A percentile compares a stretch with the other conserved stretches of the same genome.
Conservation (phyloP, 1,140 invertebrate species). For the Drosophila subobscura region DNA sequence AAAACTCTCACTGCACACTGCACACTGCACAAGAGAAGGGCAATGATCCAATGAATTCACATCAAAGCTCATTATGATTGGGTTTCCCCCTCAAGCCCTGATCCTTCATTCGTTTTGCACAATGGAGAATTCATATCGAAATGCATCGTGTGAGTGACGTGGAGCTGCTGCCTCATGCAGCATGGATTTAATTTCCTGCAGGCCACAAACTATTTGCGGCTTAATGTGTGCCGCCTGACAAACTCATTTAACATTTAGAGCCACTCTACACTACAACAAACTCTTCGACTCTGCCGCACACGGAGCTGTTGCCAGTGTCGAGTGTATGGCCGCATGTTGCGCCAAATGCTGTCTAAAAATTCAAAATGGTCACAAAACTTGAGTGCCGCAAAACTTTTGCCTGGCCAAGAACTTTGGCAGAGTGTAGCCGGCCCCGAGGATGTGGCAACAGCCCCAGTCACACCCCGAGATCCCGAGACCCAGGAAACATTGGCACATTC, state of each 20-base stretch:
- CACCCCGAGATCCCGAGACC: neutral
- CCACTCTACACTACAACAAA: constrained; percentile 57
- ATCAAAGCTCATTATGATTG: constrained; percentile 46
- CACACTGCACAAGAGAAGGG: constrained; percentile 24
- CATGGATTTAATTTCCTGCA: constrained; percentile 77
- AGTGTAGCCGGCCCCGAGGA: constrained; percentile 55
- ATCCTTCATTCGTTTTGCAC: neutral
- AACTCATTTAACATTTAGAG: constrained; percentile 37
- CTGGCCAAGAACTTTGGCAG: constrained; percentile 55
- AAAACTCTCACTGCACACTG: constrained; percentile 61
- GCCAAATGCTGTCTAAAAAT: constrained; percentile 76
- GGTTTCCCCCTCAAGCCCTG: neutral
- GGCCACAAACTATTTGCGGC: constrained; percentile 56
- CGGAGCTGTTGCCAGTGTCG: constrained; percentile 27
- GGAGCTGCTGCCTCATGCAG: constrained; percentile 35
- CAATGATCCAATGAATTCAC: constrained; percentile 15
- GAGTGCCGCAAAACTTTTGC: constrained; percentile 64
- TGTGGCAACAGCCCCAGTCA: constrained; percentile 49
- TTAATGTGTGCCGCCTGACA: constrained; percentile 43
- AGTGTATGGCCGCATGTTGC: constrained; percentile 46
- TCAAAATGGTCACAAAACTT: constrained; percentile 53
- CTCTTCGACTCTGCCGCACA: constrained; percentile 18
- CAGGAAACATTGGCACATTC: constrained; percentile 74
- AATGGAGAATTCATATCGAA: constrained; percentile 64
- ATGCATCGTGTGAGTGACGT: constrained; percentile 34